Base-by-base conservation (phyloP, 2,888 invertebrate species). In the Zygothrica quintamaculata region DNA sequence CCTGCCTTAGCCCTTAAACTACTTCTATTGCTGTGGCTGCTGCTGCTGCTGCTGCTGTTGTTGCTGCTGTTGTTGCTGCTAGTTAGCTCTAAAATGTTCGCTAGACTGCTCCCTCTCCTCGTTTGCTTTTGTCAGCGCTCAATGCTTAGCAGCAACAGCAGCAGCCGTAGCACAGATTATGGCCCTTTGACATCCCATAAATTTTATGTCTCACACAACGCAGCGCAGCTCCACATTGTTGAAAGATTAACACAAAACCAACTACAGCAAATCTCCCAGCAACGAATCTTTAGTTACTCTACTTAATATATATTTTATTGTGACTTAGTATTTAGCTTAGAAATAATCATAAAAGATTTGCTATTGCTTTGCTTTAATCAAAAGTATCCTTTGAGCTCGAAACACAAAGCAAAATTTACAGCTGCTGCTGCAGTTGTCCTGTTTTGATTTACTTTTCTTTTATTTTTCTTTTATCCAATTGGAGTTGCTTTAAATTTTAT, bases 151-250 rank as follows among this genome's bases (percentile, higher is more conserved):
- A 42, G 18, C 18, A 5, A 5, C 18, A 44, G 31, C 42, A 44
- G 55, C 51, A 58, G 66, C 47, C 68, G 72, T 43, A 55, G 65
- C 48, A 59, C 53, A 81, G 87, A 81, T 87, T 86, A 81, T 75
- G 76, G 78, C 84, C 87, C 87, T 85, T 86, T 86, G 86, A 86
- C 86, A 86, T 86, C 84, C 75, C 82, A 86, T 80, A 84, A 87
- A 85, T 85, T 84, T 81, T 57, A 64, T 72, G 74, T 79, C 66
- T n/a, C 74, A 76, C 61, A 55, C 66, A 42, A 46, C 66, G 62
- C 72, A 42, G 52, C 66, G 71, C 69, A 70, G 73, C 59, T 75
- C 69, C 55, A 59, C 62, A 72, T 72, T 62, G 72, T 62, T 66
- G 43, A 52, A 57, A 73, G 61, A 75, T 51, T 76, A 70, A 60